Conservation (phyloP, 2,113 vertebrate species). For the Probosciger aterrimus region DNA sequence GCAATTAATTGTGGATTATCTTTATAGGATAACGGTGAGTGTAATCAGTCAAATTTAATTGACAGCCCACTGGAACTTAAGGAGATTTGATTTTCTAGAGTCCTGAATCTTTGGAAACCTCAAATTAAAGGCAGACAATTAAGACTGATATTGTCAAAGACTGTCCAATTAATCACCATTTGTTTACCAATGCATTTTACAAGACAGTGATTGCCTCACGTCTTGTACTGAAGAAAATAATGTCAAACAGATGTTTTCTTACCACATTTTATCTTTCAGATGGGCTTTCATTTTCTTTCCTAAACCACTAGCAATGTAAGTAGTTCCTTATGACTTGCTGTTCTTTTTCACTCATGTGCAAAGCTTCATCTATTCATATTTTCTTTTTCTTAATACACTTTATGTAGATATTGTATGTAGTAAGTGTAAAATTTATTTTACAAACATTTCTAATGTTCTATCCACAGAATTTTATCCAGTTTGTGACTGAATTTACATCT, state of each 20-base stretch:
- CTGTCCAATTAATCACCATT: constrained; percentile 28
- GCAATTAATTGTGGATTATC: constrained; percentile 53
- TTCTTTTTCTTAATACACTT: background rate
- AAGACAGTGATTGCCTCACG: background rate
- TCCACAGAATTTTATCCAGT: background rate
- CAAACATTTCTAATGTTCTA: background rate
- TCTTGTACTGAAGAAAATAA: background rate
- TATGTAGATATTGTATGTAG: background rate
- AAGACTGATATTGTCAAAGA: background rate
- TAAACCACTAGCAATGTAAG: background rate
- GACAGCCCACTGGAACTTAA: constrained; percentile 48
- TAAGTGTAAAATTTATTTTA: background rate
- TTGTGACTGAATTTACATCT: background rate
- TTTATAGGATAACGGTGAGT: background rate
- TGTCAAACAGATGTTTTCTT: background rate
- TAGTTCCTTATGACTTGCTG: background rate
- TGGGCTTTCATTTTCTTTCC: background rate
- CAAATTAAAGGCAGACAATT: constrained; percentile 41
- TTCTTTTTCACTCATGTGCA: background rate
- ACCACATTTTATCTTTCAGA: background rate
- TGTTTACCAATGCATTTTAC: background rate
- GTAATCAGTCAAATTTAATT: constrained; percentile 68
- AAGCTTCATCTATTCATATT: background rate
- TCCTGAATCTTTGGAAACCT: constrained; percentile 26
- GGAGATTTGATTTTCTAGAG: constrained; percentile 37